Percentiles rank a stretch among this genome's conserved stretches.
These are phyloP conservation scores for Coelopa pilipes DNA, from an alignment of 2,888 invertebrate genomes.

Conservation along the genomic window DNA sequence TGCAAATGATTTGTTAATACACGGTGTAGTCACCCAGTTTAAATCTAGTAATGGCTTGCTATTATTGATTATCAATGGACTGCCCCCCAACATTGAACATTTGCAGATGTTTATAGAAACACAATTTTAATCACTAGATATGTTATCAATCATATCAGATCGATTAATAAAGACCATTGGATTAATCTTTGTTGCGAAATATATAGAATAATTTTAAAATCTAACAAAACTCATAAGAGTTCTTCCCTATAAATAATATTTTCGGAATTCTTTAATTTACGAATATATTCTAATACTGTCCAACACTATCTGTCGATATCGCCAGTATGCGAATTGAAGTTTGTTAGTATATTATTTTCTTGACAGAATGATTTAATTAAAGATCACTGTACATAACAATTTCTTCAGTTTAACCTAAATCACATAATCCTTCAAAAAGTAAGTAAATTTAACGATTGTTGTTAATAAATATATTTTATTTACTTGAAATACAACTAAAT, in stretches of 20 bases:
- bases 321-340: slow-evolving; percentile 38
- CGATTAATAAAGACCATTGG: slow-evolving; percentile 35
- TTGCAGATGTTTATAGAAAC: too few species aligned
- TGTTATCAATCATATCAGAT: too few species aligned
- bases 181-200: slow-evolving; percentile 36
- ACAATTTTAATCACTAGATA: too few species aligned
- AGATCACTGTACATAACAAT: slow-evolving; percentile 35
- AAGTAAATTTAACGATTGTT: slow-evolving; percentile 39
- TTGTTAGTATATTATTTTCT: slow-evolving; percentile 28
- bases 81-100: too few species aligned
- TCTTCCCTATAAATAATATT: slow-evolving; percentile 21
- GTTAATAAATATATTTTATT: slow-evolving; percentile 30
- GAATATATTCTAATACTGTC: slow-evolving; percentile 34
- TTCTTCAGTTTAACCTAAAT: slow-evolving; percentile 36
- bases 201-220: slow-evolving; percentile 35
- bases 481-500: slow-evolving; percentile 24
- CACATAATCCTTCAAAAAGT: slow-evolving; percentile 32
- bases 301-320: slow-evolving; percentile 29
- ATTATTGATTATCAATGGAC: too few species aligned
- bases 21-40: too few species aligned
- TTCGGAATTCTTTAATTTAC: slow-evolving; percentile 30
- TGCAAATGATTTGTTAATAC: too few species aligned
- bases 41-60: too few species aligned
- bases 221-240: slow-evolving; percentile 19
- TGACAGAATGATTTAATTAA: slow-evolving; percentile 36